A percentile compares a stretch with the other conserved stretches of the same genome.
These are phyloP conservation scores for Euura lappo DNA, from an alignment of 1,140 invertebrate genomes.

Conservation along the genomic window DNA sequence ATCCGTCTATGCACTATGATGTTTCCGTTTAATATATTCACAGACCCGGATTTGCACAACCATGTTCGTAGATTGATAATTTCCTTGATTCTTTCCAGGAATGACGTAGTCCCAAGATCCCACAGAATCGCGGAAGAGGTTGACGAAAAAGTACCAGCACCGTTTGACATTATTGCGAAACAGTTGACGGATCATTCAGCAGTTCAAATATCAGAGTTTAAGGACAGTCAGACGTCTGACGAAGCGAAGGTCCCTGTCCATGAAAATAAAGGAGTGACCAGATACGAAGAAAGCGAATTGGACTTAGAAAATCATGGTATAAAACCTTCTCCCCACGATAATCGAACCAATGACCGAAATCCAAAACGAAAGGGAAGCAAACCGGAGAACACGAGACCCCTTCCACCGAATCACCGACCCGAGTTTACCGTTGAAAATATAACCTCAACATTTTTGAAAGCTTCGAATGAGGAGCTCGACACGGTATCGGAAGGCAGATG, in stretches of 20 bases:
- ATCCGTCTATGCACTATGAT: too few relatives aligned
- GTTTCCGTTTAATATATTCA: too few relatives aligned
- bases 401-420: background rate
- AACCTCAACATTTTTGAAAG: slow-evolving; percentile 21
- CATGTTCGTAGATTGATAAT: background rate
- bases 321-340: too few relatives aligned
- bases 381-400: background rate
- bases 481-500: background rate
- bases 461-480: background rate
- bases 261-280: slow-evolving; percentile 13
- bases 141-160: slow-evolving; percentile 36
- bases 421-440: slow-evolving; percentile 22
- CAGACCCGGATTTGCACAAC: too few relatives aligned
- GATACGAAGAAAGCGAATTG: slow-evolving; percentile 35
- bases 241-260: background rate
- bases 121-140: slow-evolving; percentile 36
- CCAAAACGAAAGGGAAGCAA: slow-evolving; percentile 10
- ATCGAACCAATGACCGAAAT: slow-evolving; percentile 1
- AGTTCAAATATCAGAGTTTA: slow-evolving; percentile 36
- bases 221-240: background rate
- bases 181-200: slow-evolving; percentile 44
- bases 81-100: slow-evolving; percentile 33
- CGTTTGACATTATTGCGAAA: slow-evolving; percentile 45
- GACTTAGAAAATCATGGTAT: background rate
- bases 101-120: slow-evolving; percentile 44